phyloP scores from a whole-genome alignment of 92 coral and sea anemone genomes.

The Metridium senile region DNA sequence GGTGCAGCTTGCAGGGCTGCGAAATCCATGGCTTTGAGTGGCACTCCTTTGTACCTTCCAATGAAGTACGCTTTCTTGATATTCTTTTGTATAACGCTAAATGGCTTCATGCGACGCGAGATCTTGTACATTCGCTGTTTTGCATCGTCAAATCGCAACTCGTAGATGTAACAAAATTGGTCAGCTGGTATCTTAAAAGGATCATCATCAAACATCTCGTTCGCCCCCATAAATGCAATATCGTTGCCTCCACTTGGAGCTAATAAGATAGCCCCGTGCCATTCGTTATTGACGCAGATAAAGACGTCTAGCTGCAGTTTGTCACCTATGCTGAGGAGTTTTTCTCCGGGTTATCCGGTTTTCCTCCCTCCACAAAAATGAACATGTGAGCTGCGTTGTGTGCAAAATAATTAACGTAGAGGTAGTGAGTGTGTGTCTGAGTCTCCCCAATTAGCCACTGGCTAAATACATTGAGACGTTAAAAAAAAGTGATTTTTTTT shows the following conservation, averaged over 20 bases:
- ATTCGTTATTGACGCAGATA: conserved; percentile 66
- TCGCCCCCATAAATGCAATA: neutral
- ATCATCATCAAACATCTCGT: conserved; percentile 49
- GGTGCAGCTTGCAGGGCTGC: conserved; percentile 89
- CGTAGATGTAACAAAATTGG: conserved; percentile 64
- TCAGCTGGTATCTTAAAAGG: conserved; percentile 73
- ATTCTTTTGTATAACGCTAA: conserved; percentile 50
- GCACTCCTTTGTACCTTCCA: conserved; percentile 67
- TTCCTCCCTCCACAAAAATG: no score
- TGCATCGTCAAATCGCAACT: conserved; percentile 65
- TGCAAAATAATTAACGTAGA: no score
- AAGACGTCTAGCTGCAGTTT: conserved; percentile 72
- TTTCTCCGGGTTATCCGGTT: no score
- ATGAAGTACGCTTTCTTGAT: conserved; percentile 68
- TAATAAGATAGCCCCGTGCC: conserved; percentile 80
- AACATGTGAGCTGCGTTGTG: no score
- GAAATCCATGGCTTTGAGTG: conserved; percentile 63
- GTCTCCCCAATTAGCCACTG: no score
- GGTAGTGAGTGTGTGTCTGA: no score
- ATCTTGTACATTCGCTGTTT: conserved; percentile 76
- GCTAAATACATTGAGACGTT: no score
- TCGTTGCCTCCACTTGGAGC: conserved; percentile 61
- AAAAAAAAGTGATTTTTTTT: no score
- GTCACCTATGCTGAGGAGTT: conserved; percentile 48
- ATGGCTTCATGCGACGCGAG: conserved; percentile 48